These are phyloP conservation scores for Drosophila aldrichi DNA, from an alignment of 2,888 invertebrate genomes.

Conservation along the genomic window DNA sequence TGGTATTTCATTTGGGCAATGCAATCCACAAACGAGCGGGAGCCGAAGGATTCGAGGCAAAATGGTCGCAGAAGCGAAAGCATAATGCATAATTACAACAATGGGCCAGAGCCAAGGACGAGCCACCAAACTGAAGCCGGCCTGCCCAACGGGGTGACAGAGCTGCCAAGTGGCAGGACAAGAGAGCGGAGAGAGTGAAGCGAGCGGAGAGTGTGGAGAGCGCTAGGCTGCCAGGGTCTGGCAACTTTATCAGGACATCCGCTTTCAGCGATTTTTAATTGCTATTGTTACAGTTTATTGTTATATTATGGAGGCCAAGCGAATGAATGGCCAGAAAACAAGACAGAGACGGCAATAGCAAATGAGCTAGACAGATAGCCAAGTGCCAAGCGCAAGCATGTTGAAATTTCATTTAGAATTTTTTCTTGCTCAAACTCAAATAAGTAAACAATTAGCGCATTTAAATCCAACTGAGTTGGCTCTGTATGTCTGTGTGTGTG, in stretches of 20 bases:
- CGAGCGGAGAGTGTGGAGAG: too few species aligned
- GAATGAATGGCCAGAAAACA: slow-evolving; percentile 68
- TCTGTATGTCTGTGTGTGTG: too few species aligned
- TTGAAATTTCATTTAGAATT: slow-evolving; percentile 55
- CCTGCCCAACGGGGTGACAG: slow-evolving; percentile 45
- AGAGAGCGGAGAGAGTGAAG: too few species aligned
- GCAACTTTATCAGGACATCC: slow-evolving; percentile 78
- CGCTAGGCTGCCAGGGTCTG: slow-evolving; percentile 54
- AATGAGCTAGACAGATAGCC: slow-evolving; percentile 1
- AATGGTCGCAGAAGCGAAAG: slow-evolving; percentile 44
- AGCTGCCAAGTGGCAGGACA: slow-evolving; percentile 23
- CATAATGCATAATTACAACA: slow-evolving; percentile 79
- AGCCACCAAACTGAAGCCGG: slow-evolving; percentile 46
- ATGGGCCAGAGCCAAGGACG: slow-evolving; percentile 63
- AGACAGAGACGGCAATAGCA: slow-evolving; percentile 24
- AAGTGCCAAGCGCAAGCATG: slow-evolving; percentile 17
- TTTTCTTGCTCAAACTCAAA: slow-evolving; percentile 45
- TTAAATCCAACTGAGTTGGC: slow-evolving; percentile 34
- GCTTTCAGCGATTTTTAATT: slow-evolving; percentile 81
- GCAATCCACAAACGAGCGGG: slow-evolving; percentile 44
- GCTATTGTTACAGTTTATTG: slow-evolving; percentile 79
- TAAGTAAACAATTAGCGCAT: slow-evolving; percentile 68
- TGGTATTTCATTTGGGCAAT: slow-evolving; percentile 46
- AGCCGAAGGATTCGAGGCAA: slow-evolving; percentile 36
- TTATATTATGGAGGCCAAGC: slow-evolving; percentile 77